phyloP scores from a whole-genome alignment of 2,113 vertebrate genomes.

The Hyaena hyaena region DNA sequence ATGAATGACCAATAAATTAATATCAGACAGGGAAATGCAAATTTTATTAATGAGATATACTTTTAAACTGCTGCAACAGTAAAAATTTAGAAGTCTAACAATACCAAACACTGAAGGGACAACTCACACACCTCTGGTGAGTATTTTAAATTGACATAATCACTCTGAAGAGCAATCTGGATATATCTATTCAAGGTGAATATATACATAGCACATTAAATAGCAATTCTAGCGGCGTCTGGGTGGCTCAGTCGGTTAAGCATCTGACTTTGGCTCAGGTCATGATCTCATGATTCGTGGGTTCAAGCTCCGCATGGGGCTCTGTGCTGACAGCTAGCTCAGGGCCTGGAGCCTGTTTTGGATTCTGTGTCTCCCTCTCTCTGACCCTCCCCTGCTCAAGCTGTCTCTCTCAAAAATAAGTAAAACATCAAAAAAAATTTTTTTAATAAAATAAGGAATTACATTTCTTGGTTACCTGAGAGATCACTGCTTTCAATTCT shows the following conservation, averaged over 20 bases:
- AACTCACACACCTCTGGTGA: neutral
- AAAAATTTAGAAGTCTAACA: neutral
- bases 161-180: neutral
- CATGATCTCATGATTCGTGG: too few species aligned
- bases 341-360: too few species aligned
- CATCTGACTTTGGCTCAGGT: too few species aligned
- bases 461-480: slow-evolving; percentile 89
- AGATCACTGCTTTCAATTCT: slow-evolving; percentile 99
- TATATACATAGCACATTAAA: neutral
- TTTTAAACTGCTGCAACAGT: neutral
- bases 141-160: neutral
- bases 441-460: slow-evolving; percentile 41
- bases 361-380: too few species aligned
- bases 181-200: neutral
- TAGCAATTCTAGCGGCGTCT: neutral
- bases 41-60: neutral
- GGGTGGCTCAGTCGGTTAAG: too few species aligned
- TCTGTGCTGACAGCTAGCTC: too few species aligned
- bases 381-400: too few species aligned
- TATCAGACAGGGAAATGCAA: neutral
- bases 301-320: too few species aligned
- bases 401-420: too few species aligned
- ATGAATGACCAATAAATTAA: neutral
- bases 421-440: too few species aligned
- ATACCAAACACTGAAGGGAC: neutral